phyloP scores from a whole-genome alignment of 2,797 vertebrate genomes.

The Lepus oiostolus region DNA sequence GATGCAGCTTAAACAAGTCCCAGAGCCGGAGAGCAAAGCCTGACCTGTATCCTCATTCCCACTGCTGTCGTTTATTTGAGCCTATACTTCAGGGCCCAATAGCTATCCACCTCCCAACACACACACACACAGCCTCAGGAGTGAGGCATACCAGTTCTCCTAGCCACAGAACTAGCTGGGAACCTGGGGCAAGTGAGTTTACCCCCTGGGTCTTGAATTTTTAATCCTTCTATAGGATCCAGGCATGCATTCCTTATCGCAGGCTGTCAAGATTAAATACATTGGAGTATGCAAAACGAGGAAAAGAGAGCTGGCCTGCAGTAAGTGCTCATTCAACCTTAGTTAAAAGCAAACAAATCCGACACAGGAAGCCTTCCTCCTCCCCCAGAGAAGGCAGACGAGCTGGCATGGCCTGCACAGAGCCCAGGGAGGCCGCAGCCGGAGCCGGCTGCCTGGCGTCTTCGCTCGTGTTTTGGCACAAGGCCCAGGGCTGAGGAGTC shows the following conservation, averaged over 20 bases:
- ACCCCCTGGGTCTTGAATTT: not conserved
- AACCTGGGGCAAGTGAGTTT: not conserved
- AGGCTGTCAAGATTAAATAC: not conserved
- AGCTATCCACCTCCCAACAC: not conserved
- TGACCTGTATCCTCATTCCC: not conserved
- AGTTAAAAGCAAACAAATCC: not conserved
- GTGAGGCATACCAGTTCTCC: not conserved
- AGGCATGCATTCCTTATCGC: not conserved
- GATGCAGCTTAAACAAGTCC: not conserved
- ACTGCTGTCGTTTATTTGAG: not conserved
- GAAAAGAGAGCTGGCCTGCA: not conserved
- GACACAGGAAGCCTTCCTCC: not conserved
- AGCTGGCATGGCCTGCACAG: not conserved
- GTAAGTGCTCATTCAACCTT: not conserved
- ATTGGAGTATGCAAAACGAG: not conserved
- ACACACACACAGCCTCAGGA: not conserved
- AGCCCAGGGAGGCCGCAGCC: not conserved
- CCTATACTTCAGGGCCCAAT: not conserved
- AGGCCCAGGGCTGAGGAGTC: conserved; percentile 65
- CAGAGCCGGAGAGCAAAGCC: not conserved
- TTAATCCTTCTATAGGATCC: not conserved
- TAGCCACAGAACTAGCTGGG: not conserved
- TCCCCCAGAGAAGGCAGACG: not conserved
- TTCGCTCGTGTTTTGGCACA: conserved; percentile 57
- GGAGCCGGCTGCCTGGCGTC: not conserved